phyloP scores from a whole-genome alignment of 1,140 invertebrate genomes.

The Sitophilus oryzae region DNA sequence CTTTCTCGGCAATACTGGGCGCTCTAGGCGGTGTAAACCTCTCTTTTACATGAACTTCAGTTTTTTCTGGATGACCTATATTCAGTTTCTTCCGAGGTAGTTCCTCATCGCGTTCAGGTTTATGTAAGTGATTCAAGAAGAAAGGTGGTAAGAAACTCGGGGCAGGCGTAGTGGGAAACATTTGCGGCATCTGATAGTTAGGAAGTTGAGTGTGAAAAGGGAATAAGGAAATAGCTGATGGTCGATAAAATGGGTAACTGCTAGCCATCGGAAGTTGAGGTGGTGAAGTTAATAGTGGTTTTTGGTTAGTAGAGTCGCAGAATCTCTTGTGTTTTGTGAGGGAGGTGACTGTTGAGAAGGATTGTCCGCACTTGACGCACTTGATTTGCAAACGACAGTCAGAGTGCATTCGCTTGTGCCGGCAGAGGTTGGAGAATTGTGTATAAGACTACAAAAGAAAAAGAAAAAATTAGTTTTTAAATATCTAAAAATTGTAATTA shows the following conservation, averaged over 20 bases:
- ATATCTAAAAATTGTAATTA: not conserved
- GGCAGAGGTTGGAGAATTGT: constrained; percentile 98
- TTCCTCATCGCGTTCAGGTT: constrained; percentile 36
- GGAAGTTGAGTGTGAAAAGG: constrained; percentile 46
- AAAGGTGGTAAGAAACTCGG: constrained; percentile 49
- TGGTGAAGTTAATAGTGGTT: constrained; percentile 48
- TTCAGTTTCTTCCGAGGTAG: constrained; percentile 36
- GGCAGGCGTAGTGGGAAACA: constrained; percentile 47
- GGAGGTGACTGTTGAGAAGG: constrained; percentile 82
- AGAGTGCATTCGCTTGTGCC: constrained; percentile 98
- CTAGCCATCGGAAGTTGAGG: constrained; percentile 45
- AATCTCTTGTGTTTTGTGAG: constrained; percentile 79
- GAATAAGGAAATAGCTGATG: constrained; percentile 44
- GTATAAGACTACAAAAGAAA: constrained; percentile 87
- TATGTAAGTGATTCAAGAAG: constrained; percentile 47
- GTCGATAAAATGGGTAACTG: constrained; percentile 62
- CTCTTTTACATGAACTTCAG: constrained; percentile 38
- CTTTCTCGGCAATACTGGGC: constrained; percentile 46
- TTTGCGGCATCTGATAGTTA: constrained; percentile 47
- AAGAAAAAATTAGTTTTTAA: too few species aligned
- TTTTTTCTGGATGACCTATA: constrained; percentile 30
- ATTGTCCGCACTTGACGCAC: constrained; percentile 87
- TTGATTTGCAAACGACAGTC: constrained; percentile 83
- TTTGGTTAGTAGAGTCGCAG: constrained; percentile 61
- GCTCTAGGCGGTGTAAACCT: constrained; percentile 46